phyloP scores from a whole-genome alignment of 2,797 vertebrate species.

The Crenuchus spilurus region DNA sequence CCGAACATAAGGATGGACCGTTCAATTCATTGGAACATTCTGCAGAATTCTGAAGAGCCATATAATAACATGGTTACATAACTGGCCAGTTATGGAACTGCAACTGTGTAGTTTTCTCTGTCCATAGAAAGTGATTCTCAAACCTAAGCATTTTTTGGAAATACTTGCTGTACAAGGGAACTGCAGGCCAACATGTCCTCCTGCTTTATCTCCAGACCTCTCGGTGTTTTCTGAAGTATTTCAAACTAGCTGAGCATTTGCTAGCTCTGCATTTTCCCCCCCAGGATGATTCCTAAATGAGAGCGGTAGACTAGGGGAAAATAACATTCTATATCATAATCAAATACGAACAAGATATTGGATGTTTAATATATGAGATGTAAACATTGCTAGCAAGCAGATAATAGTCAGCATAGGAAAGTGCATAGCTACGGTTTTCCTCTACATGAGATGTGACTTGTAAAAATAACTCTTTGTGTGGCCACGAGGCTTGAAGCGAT shows the following conservation, averaged over 20 bases:
- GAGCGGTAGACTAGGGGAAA: neutral
- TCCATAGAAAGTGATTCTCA: neutral
- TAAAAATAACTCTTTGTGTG: neutral
- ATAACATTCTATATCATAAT: neutral
- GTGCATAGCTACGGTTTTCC: neutral
- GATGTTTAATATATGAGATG: neutral
- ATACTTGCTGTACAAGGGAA: neutral
- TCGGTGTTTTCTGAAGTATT: neutral
- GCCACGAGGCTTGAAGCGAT: neutral
- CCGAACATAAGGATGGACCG: no score
- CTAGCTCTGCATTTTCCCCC: constrained; percentile 8
- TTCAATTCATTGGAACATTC: no score
- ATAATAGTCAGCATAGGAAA: neutral
- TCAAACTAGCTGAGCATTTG: neutral
- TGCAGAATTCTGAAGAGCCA: no score
- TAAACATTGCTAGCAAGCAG: neutral
- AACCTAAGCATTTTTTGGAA: neutral
- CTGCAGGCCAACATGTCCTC: neutral
- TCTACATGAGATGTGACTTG: neutral
- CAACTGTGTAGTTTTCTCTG: neutral
- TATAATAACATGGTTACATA: neutral
- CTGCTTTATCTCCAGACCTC: constrained; percentile 4
- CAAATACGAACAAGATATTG: neutral
- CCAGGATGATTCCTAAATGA: neutral
- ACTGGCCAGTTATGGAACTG: neutral